Base-by-base conservation (phyloP, 1,140 invertebrate genomes). In the Gonioctena quinquepunctata region DNA sequence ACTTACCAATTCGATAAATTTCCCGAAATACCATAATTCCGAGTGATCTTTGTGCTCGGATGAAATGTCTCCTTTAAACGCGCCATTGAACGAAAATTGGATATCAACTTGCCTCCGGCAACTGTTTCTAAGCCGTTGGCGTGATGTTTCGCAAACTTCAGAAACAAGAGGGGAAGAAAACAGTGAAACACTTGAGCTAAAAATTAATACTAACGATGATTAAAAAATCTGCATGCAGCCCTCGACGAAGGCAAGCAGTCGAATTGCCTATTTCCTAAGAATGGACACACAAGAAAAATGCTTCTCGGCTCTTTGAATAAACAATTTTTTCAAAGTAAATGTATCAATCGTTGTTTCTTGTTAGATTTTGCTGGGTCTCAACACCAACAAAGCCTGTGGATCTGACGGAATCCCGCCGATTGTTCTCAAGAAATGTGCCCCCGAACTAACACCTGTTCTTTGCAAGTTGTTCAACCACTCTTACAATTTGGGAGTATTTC, bases 201-300 rank as follows among this genome's bases (percentile, higher is more conserved):
- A 72, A 72, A 74, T 72, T 72, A 66, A 70, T 73, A 70, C 71
- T 73, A 73, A 73, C 73, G 73, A 70, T 72, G 73, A 75, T 75
- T 75, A 72, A 75, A 75, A 74, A 75, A 75, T 75, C 70, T 75
- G 66, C 73, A 75, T 75, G 70, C 68, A 63, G 64, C 66, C 66
- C 70, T 61, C 57, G 70, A 33, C 68, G 28, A 63, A 42, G 60
- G 27, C 50, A 26, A 48, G 28, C 42, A 68, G 72, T 66, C 65
- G 69, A n/a, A n/a, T n/a, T n/a, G n/a, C n/a, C n/a, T n/a, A n/a
- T n/a, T n/a, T n/a, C n/a, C n/a, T n/a, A n/a, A n/a, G n/a, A n/a
- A n/a, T n/a, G n/a, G n/a, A n/a, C n/a, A n/a, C n/a, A n/a, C n/a
- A n/a, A n/a, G n/a, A n/a, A n/a, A n/a, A n/a, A n/a, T n/a, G n/a